These are phyloP conservation scores for Oceanodroma tethys DNA, from an alignment of 2,113 vertebrate species.

Conservation along the genomic window DNA sequence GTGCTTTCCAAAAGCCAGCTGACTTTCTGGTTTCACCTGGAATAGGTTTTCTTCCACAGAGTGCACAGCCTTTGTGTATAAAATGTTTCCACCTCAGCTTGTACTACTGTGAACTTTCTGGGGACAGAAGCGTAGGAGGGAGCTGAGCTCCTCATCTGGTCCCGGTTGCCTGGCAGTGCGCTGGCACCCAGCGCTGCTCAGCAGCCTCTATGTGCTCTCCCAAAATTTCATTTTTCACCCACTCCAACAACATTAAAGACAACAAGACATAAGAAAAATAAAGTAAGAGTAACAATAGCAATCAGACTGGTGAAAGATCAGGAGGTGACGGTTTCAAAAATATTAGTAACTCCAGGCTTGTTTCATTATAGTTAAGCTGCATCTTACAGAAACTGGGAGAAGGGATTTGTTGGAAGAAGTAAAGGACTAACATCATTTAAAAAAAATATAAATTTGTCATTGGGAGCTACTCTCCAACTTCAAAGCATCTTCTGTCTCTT, in stretches of 20 bases:
- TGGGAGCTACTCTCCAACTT: slow-evolving; percentile 25
- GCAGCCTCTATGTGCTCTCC: not conserved
- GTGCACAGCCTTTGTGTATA: not conserved
- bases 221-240: not conserved
- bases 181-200: not conserved
- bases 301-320: slow-evolving; percentile 20
- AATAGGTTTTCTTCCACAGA: not conserved
- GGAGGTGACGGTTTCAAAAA: not conserved
- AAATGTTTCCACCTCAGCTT: not conserved
- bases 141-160: not conserved
- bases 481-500: slow-evolving; percentile 53
- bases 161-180: not conserved
- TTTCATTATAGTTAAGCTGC: not conserved
- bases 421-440: not conserved
- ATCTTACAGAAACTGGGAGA: not conserved
- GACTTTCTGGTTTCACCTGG: not conserved
- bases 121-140: not conserved
- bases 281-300: slow-evolving; percentile 17
- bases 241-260: not conserved
- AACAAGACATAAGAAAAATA: slow-evolving; percentile 14
- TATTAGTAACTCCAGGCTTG: slow-evolving; percentile 8
- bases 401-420: not conserved
- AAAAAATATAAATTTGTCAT: slow-evolving; percentile 19
- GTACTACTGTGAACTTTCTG: not conserved
- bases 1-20: not conserved